Base-by-base conservation (phyloP, 92 coral and sea anemone genomes). In the Bergia puertoricense region DNA sequence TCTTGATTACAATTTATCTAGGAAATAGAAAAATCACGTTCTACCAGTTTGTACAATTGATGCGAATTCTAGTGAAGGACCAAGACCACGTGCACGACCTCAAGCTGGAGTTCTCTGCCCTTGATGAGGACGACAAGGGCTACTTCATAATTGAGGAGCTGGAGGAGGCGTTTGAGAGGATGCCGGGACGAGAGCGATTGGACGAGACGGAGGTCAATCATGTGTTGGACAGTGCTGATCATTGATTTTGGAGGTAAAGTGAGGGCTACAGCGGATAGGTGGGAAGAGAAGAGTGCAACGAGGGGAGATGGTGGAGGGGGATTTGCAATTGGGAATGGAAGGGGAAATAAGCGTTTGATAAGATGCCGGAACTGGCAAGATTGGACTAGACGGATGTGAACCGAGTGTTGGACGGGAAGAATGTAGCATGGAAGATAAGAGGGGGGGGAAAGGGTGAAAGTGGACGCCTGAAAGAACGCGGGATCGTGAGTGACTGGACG, bases 141-240 rank as follows among this genome's bases (percentile, higher is more conserved):
- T 75, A 75, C 51, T 75, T 75, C 36, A 75, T 54, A 41, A 75
- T 75, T 41, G 79, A 75, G 48, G 79, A 75, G 30, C 30, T 75
- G 23, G 79, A 75, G 79, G 79, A 74, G 45, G 77, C 77, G 41
- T 74, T 74, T 74, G 77, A 74, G 3, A 74, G 77, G 14, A 75
- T 75, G 79, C 79, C 79, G 16, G 79, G 79, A 5, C 79, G 79
- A 6, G 79, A 75, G 51, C 42, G 79, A 40, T 54, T 75, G 79
- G 79, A 41, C 6, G 51, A 75, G 8, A 40, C 51, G 20, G 79
- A 75, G 6, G 79, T 75, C 16, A 75, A 75, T 13, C n/a, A 22
- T 1, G 79, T 75, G 8, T 46, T 75, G n/a, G 79, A 75, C 50
- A 75, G 51, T 8, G 79, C 79, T 2, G 79, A 75, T 75, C 18